Conservation (phyloP, 2,113 vertebrate species). For the Ciconia stormi region DNA sequence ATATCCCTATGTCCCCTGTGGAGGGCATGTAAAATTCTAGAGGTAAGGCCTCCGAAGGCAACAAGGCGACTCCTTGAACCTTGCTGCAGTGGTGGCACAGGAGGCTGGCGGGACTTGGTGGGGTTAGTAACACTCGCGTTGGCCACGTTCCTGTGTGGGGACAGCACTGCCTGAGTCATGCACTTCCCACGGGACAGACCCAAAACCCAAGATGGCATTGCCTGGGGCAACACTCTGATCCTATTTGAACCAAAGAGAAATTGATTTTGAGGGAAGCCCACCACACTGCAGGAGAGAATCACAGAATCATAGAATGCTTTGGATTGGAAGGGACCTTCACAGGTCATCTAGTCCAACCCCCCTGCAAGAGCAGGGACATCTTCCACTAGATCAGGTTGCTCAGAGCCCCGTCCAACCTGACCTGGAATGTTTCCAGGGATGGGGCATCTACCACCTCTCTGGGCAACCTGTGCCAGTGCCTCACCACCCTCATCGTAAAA, state of each 20-base stretch:
- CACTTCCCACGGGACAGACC: background rate
- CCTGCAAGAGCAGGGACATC: too few relatives aligned
- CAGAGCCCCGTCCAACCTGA: too few relatives aligned
- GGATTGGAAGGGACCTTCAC: too few relatives aligned
- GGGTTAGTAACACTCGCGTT: background rate
- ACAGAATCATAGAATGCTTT: too few relatives aligned
- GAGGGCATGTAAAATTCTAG: background rate
- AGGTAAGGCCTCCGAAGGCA: background rate
- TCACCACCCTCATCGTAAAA: too few relatives aligned
- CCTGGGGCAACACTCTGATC: background rate
- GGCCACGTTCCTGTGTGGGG: background rate
- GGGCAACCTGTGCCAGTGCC: too few relatives aligned
- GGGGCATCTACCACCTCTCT: too few relatives aligned
- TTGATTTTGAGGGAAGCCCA: background rate
- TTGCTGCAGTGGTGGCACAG: background rate
- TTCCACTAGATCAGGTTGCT: too few relatives aligned
- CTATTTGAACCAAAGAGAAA: background rate
- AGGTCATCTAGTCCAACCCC: too few relatives aligned
- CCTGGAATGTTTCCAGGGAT: too few relatives aligned
- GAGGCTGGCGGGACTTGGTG: background rate
- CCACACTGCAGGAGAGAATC: too few relatives aligned
- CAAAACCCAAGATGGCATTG: background rate
- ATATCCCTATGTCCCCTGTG: background rate
- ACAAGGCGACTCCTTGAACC: background rate
- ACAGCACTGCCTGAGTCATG: fast-evolving